Evolutionary conservation across 2,797 vertebrate species (phyloP), one percentile per base, ranked within the genome.

Genomic region (Mus minutoides): DNA sequence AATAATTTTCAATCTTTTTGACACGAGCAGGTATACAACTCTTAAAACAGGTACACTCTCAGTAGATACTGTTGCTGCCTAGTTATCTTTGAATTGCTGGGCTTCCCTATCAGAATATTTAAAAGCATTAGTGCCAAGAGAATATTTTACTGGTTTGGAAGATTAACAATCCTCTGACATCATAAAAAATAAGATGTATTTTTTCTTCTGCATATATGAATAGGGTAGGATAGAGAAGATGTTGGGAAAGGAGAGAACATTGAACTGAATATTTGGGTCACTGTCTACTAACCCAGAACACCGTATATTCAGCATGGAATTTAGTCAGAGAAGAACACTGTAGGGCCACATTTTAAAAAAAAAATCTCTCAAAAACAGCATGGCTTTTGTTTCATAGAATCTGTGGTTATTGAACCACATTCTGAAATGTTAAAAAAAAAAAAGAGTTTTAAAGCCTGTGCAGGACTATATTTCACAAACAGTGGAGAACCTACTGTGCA

Each of bases 341-440:
- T 85, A 82, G 56, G 37, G 79, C 26, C 54, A 40, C 34, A 2
- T 40, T 49, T 77, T 60, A 24, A 24, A 62, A 37, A 6, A 37
- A 26, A 60, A 88, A 54, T 11, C 17, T 87, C 78, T 94, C 49
- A 52, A 96, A 94, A 87, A 56, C 96, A 94, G 93, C 86, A 92
- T 83, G 93, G 31, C 43, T 88, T 95, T 84, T 85, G 24, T 76
- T 92, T 91, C 90, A 91, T 21, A 73, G 73, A 46, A 43, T 82
- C 94, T 69, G 31, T 87, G 80, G 79, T 43, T 95, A 97, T 0
- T 87, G 85, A 94, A 19, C 0, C 0, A 46, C n/a, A 80, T 95
- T 94, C 21, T 54, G 62, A 93, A 95, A 96, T 52, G 29, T 89
- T 85, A 92, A 92, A 87, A 88, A 34, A 92, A 92, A 92, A 87